A percentile compares a stretch with the other conserved stretches of the same genome.
Conservation (phyloP, 2,113 vertebrate species). For the Mungos mungo region DNA sequence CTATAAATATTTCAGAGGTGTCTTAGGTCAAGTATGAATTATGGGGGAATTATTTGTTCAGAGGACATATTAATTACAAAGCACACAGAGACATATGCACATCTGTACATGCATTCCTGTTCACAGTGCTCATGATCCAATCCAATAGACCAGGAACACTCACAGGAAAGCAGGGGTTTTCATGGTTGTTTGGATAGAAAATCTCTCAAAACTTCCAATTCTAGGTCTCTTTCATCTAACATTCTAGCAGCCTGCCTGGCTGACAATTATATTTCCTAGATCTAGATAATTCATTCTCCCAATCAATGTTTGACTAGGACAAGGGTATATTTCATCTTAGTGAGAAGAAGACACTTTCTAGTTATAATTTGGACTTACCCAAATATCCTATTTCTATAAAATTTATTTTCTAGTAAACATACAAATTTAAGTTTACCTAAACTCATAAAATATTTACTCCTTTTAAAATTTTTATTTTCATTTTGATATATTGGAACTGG, state of each 20-base stretch:
- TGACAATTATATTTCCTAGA: not conserved
- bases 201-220: not conserved
- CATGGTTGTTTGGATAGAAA: not conserved
- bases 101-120: not conserved
- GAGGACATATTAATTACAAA: not conserved
- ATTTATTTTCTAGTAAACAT: constrained; percentile 7
- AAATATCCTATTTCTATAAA: not conserved
- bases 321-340: not conserved
- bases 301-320: not conserved
- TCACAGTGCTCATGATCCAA: not conserved
- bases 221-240: not conserved
- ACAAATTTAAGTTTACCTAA: not conserved
- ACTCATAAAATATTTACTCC: not conserved
- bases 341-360: not conserved
- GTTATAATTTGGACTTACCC: not conserved
- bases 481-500: not conserved
- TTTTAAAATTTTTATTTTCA: not conserved
- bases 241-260: not conserved
- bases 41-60: not conserved
- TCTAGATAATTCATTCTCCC: not conserved
- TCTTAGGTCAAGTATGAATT: not conserved
- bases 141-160: not conserved
- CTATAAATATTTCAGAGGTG: not conserved
- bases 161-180: not conserved
- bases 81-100: not conserved